Evolutionary conservation across 2,888 invertebrate species (phyloP), one percentile per base, ranked within the genome.

Genomic region (Cenopis cana): DNA sequence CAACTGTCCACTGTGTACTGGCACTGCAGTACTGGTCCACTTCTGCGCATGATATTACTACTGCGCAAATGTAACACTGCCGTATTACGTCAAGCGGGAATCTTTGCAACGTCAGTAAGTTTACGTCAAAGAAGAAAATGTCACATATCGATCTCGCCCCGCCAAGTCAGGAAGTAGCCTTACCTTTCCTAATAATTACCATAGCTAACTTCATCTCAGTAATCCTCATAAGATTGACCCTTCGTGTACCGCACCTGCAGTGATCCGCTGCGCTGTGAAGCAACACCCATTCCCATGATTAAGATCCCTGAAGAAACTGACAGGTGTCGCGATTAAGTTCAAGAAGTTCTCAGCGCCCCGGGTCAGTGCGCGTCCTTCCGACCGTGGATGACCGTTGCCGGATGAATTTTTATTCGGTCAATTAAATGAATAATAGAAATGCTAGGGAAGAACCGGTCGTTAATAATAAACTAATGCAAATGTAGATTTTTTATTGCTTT

Each of bases 311-410:
- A 83, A 87, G 88, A 78, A 85, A 82, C 82, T 76, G 80, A 89
- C 92, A 93, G 93, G 93, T 93, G 93, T 78, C 76, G 74, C 78
- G 88, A 89, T 89, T 87, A 93, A 93, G 93, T 93, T 91, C 89
- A 90, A 88, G 88, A 80, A 84, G 85, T 90, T 91, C 92, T 86
- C 92, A 93, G 76, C 83, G 89, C 80, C 80, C 87, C 85, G 90
- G 90, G 87, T 86, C 91, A 87, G 80, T 87, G 85, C 77, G 76
- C 77, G 78, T 76, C 72, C 83, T 80, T 69, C 79, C 82, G 86
- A 88, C 85, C 90, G 85, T 88, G 87, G 84, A 85, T 83, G 83
- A 77, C 90, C 89, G 92, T 93, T 92, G 83, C 20, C 18, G 64
- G 75, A 76, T 77, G 79, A 77, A 78, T 82, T 85, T 74, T 75